Evolutionary conservation across 2,113 vertebrate species (phyloP).

Genomic region (mouse (Mus musculus)): GRCm39 chr2:43436501-43437000

Average conservation of each 20-base stretch:
- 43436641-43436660: not conserved
- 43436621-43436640: not conserved
- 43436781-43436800: constrained; percentile 18
- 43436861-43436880: not conserved
- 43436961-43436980: not conserved
- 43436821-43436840: not conserved
- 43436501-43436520: not conserved
- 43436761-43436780: constrained; percentile 39
- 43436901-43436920: not conserved
- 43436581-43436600: not conserved
- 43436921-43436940: not conserved
- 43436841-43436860: constrained; percentile 5
- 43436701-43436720: not conserved
- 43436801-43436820: not conserved
- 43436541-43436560: not conserved
- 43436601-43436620: not conserved
- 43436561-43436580: not conserved
- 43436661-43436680: not conserved
- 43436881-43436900: not conserved
- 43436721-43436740: not conserved
- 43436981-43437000: not conserved
- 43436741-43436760: not conserved
- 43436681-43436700: not conserved
- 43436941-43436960: not conserved
- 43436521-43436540: not conserved